phyloP scores from a whole-genome alignment of 2,888 invertebrate genomes.

The Caenorhabditis virilis region DNA sequence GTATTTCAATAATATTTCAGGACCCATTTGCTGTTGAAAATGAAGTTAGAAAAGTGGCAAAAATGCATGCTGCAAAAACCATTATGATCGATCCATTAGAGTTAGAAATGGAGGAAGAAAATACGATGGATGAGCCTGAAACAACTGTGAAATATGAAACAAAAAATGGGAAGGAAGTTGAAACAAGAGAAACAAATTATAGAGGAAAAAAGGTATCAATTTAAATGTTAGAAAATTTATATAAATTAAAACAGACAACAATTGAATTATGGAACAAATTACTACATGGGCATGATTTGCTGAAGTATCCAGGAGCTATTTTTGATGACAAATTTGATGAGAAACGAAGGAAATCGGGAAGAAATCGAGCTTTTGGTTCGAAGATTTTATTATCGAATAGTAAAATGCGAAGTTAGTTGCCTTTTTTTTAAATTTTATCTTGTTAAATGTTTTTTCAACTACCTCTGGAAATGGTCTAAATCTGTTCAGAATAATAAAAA shows the following conservation, averaged over 20 bases:
- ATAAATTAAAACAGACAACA: no score
- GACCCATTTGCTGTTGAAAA: conserved; percentile 32
- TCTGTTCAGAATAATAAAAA: no score
- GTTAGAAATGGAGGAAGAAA: conserved; percentile 4
- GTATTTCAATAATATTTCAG: not conserved
- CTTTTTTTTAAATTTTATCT: no score
- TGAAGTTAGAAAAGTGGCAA: conserved; percentile 19
- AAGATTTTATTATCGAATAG: conserved; percentile 15
- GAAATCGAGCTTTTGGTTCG: conserved; percentile 8
- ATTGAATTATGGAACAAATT: conserved; percentile 25
- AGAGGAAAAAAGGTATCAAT: conserved; percentile 8
- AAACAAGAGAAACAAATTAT: conserved; percentile 11
- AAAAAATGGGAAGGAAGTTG: conserved; percentile 13
- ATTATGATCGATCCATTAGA: conserved; percentile 1
- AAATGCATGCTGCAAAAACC: conserved; percentile 28
- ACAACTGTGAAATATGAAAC: not conserved
- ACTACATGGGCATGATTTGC: conserved; percentile 26
- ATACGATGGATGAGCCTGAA: not conserved
- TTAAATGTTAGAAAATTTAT: no score
- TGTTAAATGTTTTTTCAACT: no score
- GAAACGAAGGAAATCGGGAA: conserved; percentile 5
- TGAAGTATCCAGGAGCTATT: conserved; percentile 29
- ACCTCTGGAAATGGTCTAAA: no score
- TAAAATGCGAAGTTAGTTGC: not conserved
- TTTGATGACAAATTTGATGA: conserved; percentile 26